Percentiles rank a stretch among this genome's conserved stretches.
Conservation (phyloP, 2,888 invertebrate genomes). For the Synergus umbraculus region DNA sequence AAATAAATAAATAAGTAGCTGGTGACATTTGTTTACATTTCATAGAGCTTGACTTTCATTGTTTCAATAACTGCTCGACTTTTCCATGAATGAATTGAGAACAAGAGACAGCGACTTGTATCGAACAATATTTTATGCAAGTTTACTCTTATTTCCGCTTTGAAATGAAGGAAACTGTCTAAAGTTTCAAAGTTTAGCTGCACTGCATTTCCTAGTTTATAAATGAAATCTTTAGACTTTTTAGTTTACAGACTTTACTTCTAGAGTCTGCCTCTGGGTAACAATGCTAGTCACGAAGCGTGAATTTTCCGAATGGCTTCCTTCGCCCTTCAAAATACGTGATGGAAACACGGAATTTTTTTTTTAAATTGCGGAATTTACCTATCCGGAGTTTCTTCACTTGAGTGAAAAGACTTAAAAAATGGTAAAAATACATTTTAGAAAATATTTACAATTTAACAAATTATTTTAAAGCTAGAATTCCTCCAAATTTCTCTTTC, state of each 20-base stretch:
- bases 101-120: neutral
- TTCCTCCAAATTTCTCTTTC: neutral
- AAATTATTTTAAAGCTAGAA: neutral
- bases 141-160: neutral
- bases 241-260: conserved; percentile 16
- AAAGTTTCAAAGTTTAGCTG: neutral
- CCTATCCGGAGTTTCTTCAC: neutral
- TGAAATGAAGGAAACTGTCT: neutral
- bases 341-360: conserved; percentile 10
- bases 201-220: neutral
- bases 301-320: conserved; percentile 31
- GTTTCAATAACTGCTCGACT: neutral
- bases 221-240: conserved; percentile 17
- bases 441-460: no score
- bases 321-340: conserved; percentile 5
- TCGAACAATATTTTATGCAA: neutral
- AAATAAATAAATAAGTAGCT: neutral
- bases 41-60: neutral
- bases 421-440: no score
- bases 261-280: conserved; percentile 10
- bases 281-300: conserved; percentile 31
- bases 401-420: neutral
- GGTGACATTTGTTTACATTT: neutral
- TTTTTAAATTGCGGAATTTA: conserved; percentile 5
- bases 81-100: neutral